A percentile compares a stretch with the other conserved stretches of the same genome.
phyloP scores from a whole-genome alignment of 2,797 vertebrate genomes.

The Chelonia mydas region DNA sequence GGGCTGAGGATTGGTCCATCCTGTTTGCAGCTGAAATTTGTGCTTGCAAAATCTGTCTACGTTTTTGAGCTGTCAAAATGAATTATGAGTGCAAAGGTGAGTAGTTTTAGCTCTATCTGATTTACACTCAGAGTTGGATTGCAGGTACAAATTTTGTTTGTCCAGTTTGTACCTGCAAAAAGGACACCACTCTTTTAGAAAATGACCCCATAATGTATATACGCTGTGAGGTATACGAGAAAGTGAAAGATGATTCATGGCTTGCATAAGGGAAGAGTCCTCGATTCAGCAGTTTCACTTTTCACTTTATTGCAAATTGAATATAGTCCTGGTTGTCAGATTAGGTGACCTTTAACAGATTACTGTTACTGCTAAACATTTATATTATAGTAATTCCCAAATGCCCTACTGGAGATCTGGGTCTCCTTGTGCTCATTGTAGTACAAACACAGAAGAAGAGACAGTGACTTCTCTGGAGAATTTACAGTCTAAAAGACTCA shows the following conservation, averaged over 20 bases:
- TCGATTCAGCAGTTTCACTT: background rate
- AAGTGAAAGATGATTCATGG: background rate
- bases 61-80: background rate
- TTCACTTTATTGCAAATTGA: background rate
- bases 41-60: background rate
- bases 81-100: slow-evolving; percentile 16
- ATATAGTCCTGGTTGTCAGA: background rate
- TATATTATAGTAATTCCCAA: background rate
- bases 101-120: slow-evolving; percentile 1
- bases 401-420: background rate
- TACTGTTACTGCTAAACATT: background rate
- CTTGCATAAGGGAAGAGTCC: background rate
- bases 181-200: background rate
- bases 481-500: background rate
- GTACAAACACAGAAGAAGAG: background rate
- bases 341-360: background rate
- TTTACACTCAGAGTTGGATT: background rate
- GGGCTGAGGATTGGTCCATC: background rate
- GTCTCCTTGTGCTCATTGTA: background rate
- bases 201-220: background rate
- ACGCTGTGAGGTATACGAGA: background rate
- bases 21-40: background rate
- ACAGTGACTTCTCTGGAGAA: background rate
- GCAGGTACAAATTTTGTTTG: background rate
- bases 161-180: background rate